Base-by-base conservation (phyloP, 2,113 vertebrate species). In the Motacilla alba region DNA sequence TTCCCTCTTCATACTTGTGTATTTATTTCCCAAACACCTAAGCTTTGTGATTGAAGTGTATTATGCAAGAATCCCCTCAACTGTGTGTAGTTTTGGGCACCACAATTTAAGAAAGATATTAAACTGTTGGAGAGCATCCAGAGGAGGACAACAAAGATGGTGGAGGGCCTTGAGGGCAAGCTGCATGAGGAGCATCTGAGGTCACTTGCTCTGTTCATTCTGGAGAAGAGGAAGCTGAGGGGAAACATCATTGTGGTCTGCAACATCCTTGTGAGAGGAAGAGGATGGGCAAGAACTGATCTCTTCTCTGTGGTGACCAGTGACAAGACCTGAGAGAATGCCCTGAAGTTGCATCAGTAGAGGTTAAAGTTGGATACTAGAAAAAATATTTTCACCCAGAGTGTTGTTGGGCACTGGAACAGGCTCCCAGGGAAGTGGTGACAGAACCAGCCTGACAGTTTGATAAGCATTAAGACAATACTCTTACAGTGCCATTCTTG, bases 191-290 rank as follows among this genome's bases (percentile, higher is more conserved):
- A 58, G 15, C 2, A 7, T 2, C 50, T 41, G 35, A 66, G 11
- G 35, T 31, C 35, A 31, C 35, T 49, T 37, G 14, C 2, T 56
- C 37, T 79, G 9, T 26, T 35, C 27, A 50, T 35, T 22, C 18
- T 66, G 50, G 11, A 56, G 24, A 10, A n/a, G 30, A 30, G 19
- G 11, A 56, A 21, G 15, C 14, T 10, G 30, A 88, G 13, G 12
- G 14, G 13, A 63, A 5, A 21, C 2, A 18, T 43, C 31, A 11
- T 0, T 7, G 10, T 19, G 28, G 2, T 31, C 20, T 50, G 2
- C 15, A 37, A 3, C 7, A 44, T 44, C 15, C 44, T 39, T 2
- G 1, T 11, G 23, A 60, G 37, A 3, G 13, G 33, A 59, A 44
- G 27, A 27, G 22, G 18, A 37, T 15, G 18, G 10, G 7, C 31